Evolutionary conservation across 2,797 vertebrate genomes (phyloP).

Genomic region (Forpus xanthops): DNA sequence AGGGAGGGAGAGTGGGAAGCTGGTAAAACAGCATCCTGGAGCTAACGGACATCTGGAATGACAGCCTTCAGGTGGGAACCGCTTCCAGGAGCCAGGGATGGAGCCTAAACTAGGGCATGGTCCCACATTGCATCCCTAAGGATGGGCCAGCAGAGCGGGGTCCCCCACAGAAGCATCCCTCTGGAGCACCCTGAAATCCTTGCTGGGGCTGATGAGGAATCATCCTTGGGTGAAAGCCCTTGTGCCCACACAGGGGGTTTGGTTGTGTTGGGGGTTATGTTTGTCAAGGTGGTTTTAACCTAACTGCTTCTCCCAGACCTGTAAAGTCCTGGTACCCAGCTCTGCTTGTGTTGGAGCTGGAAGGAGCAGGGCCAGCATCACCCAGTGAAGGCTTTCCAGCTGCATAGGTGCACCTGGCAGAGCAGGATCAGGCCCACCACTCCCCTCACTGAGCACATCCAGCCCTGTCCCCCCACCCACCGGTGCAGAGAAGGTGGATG

Average conservation of each 20-base stretch:
- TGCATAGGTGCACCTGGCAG: too few species aligned
- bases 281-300: background rate
- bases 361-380: background rate
- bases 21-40: background rate
- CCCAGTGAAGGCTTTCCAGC: background rate
- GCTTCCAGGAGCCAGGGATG: accelerated
- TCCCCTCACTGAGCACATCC: background rate
- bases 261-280: background rate
- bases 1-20: background rate
- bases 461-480: accelerated
- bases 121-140: accelerated
- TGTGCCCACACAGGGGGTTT: background rate
- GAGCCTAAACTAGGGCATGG: background rate
- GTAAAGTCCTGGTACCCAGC: background rate
- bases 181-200: accelerated
- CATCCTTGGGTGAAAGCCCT: background rate
- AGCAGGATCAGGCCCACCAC: background rate
- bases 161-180: background rate
- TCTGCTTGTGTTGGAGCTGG: background rate
- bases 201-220: accelerated
- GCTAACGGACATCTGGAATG: background rate
- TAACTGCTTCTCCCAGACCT: background rate
- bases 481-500: accelerated
- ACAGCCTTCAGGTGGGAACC: background rate
- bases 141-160: accelerated